phyloP scores from a whole-genome alignment of 2,888 invertebrate species.

The Gandaritis pyraliata region DNA sequence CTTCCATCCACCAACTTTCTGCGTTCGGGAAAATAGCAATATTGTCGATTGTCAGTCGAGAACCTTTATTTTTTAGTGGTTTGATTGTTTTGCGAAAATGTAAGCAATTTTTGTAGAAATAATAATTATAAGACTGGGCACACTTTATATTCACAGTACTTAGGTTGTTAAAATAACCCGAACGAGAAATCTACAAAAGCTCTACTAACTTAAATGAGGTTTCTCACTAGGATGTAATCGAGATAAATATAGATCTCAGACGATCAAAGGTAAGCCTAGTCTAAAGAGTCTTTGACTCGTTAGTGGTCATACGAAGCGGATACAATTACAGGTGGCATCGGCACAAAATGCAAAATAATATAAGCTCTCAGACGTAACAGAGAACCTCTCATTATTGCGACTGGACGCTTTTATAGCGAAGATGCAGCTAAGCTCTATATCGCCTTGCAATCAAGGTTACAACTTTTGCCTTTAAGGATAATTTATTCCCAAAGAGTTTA shows the following conservation, averaged over 20 bases:
- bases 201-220: background rate
- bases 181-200: background rate
- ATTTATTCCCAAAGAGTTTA: too few species aligned
- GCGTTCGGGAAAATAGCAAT: too few species aligned
- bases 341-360: constrained; percentile 64
- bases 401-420: constrained; percentile 53
- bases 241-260: constrained; percentile 38
- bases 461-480: too few species aligned
- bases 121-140: too few species aligned
- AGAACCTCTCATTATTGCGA: constrained; percentile 72
- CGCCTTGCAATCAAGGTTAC: constrained; percentile 51
- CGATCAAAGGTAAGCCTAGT: constrained; percentile 42
- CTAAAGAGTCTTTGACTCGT: constrained; percentile 52
- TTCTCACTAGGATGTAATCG: constrained; percentile 31
- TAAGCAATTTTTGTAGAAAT: too few species aligned
- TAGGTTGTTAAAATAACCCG: background rate
- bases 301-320: constrained; percentile 64
- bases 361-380: constrained; percentile 70
- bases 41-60: too few species aligned
- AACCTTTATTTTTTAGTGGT: too few species aligned
- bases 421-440: constrained; percentile 47
- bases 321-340: constrained; percentile 78
- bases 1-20: too few species aligned
- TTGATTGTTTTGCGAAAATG: too few species aligned
- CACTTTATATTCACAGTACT: too few species aligned